phyloP scores from a whole-genome alignment of 2,888 invertebrate species.

The Anthophora plumipes region DNA sequence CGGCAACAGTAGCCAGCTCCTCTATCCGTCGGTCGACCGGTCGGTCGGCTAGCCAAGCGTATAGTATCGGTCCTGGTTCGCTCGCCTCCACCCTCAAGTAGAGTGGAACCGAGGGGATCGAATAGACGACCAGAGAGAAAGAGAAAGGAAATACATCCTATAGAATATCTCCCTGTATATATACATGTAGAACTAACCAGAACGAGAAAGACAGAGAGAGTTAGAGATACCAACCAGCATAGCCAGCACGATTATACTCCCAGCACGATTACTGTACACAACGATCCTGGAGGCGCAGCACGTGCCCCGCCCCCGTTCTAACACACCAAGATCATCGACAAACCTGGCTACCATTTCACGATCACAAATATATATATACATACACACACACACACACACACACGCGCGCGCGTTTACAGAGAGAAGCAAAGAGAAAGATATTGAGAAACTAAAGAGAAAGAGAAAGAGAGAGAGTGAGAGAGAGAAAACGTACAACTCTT shows the following conservation, averaged over 20 bases:
- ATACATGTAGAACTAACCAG: background rate
- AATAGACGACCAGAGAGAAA: conserved; percentile 8
- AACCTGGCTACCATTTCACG: conserved; percentile 58
- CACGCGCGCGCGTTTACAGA: no score
- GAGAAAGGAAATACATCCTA: background rate
- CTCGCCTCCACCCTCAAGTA: conserved; percentile 21
- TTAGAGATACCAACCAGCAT: conserved; percentile 34
- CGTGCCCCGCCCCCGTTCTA: conserved; percentile 56
- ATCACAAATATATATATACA: conserved; percentile 58
- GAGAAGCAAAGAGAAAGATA: no score
- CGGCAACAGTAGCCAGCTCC: conserved; percentile 39
- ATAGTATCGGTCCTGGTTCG: conserved; percentile 56
- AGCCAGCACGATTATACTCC: conserved; percentile 65
- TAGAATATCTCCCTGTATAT: no score
- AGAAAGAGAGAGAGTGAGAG: background rate
- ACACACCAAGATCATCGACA: conserved; percentile 62
- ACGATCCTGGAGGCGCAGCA: conserved; percentile 45
- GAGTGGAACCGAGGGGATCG: conserved; percentile 1
- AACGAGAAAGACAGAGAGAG: conserved; percentile 13
- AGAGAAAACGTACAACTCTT: conserved; percentile 51
- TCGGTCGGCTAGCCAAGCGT: conserved; percentile 34
- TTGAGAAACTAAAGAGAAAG: no score
- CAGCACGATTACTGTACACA: conserved; percentile 63
- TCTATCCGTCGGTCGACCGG: conserved; percentile 54
- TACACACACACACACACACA: no score